These are phyloP conservation scores for Plecotus auritus DNA, from an alignment of 2,113 vertebrate species.

Conservation along the genomic window DNA sequence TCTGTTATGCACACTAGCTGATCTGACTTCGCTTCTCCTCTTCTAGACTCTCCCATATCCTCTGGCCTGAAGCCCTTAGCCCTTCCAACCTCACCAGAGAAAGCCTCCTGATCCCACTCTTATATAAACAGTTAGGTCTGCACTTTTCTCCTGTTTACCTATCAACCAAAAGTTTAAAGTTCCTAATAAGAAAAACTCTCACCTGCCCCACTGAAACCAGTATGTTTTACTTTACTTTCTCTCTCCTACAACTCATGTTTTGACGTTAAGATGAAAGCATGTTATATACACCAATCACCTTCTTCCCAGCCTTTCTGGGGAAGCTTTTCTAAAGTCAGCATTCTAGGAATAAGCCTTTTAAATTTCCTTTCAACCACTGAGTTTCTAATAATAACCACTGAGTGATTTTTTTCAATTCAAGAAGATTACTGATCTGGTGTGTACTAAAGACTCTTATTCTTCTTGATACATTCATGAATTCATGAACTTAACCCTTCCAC, in stretches of 20 bases:
- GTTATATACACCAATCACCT: background rate
- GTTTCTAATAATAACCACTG: slow-evolving; percentile 31
- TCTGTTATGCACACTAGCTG: fast-evolving
- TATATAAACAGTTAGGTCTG: background rate
- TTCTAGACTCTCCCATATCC: background rate
- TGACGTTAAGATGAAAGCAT: background rate
- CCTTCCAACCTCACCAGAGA: background rate
- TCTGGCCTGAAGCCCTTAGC: background rate
- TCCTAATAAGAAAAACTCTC: background rate
- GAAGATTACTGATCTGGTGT: background rate
- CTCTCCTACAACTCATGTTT: background rate
- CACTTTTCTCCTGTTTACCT: background rate
- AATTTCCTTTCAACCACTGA: slow-evolving; percentile 7
- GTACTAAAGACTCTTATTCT: background rate
- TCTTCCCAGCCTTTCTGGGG: background rate
- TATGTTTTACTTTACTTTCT: background rate
- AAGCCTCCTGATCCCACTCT: background rate
- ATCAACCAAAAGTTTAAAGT: background rate
- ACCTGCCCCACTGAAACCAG: background rate
- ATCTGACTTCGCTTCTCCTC: background rate
- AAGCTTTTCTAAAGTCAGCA: slow-evolving; percentile 1
- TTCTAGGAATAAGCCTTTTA: background rate
- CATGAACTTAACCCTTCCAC: background rate
- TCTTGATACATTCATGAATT: background rate
- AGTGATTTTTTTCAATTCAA: background rate